Evolutionary conservation across 2,888 invertebrate genomes (phyloP).

Genomic region (Rosalia funebris): DNA sequence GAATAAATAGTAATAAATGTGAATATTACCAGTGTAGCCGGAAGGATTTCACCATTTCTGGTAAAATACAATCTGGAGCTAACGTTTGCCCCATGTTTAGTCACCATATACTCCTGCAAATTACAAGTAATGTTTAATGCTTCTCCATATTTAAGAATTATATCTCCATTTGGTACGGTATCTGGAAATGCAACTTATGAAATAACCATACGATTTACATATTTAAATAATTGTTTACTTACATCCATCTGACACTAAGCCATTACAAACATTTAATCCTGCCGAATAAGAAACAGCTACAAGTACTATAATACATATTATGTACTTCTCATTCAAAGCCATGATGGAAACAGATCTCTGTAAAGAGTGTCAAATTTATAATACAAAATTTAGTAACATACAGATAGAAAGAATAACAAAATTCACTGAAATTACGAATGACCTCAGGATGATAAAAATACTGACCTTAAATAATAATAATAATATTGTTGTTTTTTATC

Average conservation of each 20-base stretch:
- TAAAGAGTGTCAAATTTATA: too few species aligned
- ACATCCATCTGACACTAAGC: conserved; percentile 30
- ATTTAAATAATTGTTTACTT: too few species aligned
- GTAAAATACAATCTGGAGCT: conserved; percentile 64
- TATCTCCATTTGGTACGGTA: conserved; percentile 60
- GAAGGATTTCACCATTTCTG: conserved; percentile 60
- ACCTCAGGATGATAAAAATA: too few species aligned
- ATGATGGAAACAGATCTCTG: too few species aligned
- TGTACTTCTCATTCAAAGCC: conserved; percentile 3
- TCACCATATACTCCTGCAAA: conserved; percentile 65
- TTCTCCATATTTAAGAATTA: conserved; percentile 68
- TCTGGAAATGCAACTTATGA: too few species aligned
- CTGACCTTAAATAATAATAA: too few species aligned
- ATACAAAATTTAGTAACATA: too few species aligned
- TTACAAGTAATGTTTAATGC: conserved; percentile 74
- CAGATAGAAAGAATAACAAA: too few species aligned
- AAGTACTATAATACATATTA: conserved; percentile 4
- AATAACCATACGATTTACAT: too few species aligned
- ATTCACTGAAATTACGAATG: too few species aligned
- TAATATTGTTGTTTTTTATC: too few species aligned
- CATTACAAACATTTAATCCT: background rate
- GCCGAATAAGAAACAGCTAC: background rate
- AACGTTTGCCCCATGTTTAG: conserved; percentile 66
- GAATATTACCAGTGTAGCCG: conserved; percentile 59
- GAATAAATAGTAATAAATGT: background rate